phyloP scores from a whole-genome alignment of 2,113 vertebrate species.

The Tricholaema leucomelas region DNA sequence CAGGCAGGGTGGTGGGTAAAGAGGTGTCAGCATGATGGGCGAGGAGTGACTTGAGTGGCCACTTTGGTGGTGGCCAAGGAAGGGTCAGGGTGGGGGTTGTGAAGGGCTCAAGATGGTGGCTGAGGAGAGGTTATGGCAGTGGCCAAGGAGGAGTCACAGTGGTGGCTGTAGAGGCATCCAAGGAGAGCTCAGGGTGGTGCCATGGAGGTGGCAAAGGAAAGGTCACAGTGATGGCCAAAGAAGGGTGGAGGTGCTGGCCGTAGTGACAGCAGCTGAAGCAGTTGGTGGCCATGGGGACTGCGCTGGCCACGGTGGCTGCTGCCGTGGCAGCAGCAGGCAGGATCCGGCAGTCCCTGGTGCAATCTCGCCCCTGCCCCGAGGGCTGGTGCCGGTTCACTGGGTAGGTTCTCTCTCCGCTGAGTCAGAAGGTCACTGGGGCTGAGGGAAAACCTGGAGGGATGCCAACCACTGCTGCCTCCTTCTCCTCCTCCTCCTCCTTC shows the following conservation, averaged over 20 bases:
- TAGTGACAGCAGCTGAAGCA: background rate
- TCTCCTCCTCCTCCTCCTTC: background rate
- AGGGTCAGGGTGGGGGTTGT: background rate
- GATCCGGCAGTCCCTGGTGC: background rate
- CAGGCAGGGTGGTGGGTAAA: background rate
- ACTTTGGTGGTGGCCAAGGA: background rate
- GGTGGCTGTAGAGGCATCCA: too few species aligned
- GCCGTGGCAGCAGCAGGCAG: background rate
- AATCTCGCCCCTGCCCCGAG: background rate
- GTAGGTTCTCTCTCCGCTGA: constrained; percentile 63
- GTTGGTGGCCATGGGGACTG: background rate
- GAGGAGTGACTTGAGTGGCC: background rate
- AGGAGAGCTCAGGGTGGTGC: too few species aligned
- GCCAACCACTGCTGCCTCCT: background rate
- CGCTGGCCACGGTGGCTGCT: rapidly evolving
- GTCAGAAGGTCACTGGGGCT: constrained; percentile 75
- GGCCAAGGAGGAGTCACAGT: background rate
- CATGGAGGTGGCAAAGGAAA: too few species aligned
- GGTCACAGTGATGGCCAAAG: background rate
- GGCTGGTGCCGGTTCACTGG: constrained; percentile 37
- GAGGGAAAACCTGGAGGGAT: constrained; percentile 3
- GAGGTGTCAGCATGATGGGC: background rate
- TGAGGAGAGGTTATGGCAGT: background rate
- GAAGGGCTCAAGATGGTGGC: rapidly evolving
- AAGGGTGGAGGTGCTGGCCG: rapidly evolving